Base-by-base conservation (phyloP, 2,113 vertebrate genomes). In the Dipodomys merriami region DNA sequence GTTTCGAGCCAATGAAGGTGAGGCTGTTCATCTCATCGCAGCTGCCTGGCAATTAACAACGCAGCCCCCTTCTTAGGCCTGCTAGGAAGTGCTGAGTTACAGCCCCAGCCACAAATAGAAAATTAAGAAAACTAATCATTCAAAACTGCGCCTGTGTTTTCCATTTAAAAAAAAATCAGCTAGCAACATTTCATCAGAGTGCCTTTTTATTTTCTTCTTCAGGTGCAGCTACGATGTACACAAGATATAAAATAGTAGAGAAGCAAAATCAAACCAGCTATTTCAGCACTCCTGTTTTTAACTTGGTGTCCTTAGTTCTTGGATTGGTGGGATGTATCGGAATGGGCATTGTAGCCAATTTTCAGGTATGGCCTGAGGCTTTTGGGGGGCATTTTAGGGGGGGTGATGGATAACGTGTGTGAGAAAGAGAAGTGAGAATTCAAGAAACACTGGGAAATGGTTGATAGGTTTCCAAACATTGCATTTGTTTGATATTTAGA, bases 301-400 rank as follows among this genome's bases (percentile, higher is more conserved):
- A 99, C 92, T n/a, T 93, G 74, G 22, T 94, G 72, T 97, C 98
- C 0, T 94, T 99, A 7, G 93, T 82, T 12, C 1, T 98, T 4
- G 99, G 99, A 91, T 11, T 98, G 69, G 6, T 98, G 60, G 98
- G 99, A 90, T 99, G 99, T 96, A 74, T 98, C 29, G 99, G 99
- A 94, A 99, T 99, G 99, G 98, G 98, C 67, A 95, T 99, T 39
- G 99, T 99, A 74, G 99, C 99, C 90, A 99, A 98, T 90, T 99
- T 99, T 97, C 99, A 99, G 99, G 99, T 99, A 98, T 30, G 94
- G 86, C 20, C 78, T 29, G 23, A 29, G 33, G 5, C 57, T 33
- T 87, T 72, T 3, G 30, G 4, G 25, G 57, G 44, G 57, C 0
- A 3, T 15, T 12, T 57, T 18, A 2, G 16, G 53, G 78, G 69